These are phyloP conservation scores for Syngnathus acus DNA, from an alignment of 2,797 vertebrate genomes.

Conservation along the genomic window DNA sequence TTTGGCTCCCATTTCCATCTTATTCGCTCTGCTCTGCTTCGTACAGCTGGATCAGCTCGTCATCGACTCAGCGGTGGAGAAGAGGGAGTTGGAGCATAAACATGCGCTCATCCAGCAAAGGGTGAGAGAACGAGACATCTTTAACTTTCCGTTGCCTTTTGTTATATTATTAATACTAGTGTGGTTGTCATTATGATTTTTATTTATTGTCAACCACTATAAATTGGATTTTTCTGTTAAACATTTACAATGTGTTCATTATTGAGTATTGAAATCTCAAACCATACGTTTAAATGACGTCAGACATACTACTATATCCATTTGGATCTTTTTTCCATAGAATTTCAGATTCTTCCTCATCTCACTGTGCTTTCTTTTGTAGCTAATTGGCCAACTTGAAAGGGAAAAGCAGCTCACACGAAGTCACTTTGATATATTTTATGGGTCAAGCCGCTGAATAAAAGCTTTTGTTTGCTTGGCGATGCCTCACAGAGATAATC, in stretches of 20 bases:
- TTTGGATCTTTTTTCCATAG: not conserved
- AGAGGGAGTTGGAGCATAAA: conserved; percentile 94
- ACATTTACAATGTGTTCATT: not conserved
- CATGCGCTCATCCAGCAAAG: conserved; percentile 92
- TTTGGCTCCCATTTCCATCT: conserved; percentile 1
- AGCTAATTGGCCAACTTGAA: conserved; percentile 1
- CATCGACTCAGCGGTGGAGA: conserved; percentile 93
- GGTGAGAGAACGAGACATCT: conserved; percentile 63
- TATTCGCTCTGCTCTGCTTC: conserved; percentile 4
- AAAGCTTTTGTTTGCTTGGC: conserved; percentile 8
- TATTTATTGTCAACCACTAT: too few species aligned
- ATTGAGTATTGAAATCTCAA: not conserved
- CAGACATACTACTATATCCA: too few species aligned
- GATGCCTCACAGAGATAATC: conserved; percentile 26
- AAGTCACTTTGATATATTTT: conserved; percentile 7
- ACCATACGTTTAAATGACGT: too few species aligned
- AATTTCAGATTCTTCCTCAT: not conserved
- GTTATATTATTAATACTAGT: too few species aligned
- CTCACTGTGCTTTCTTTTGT: not conserved
- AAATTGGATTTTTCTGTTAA: too few species aligned
- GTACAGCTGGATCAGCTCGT: conserved; percentile 93
- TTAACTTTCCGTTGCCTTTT: not conserved
- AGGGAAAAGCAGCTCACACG: not conserved
- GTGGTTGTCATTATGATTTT: too few species aligned
- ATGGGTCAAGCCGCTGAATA: conserved; percentile 2